A percentile compares a stretch with the other conserved stretches of the same genome.
These are phyloP conservation scores for Ormyrus rosae DNA, from an alignment of 2,888 invertebrate genomes.

Conservation along the genomic window DNA sequence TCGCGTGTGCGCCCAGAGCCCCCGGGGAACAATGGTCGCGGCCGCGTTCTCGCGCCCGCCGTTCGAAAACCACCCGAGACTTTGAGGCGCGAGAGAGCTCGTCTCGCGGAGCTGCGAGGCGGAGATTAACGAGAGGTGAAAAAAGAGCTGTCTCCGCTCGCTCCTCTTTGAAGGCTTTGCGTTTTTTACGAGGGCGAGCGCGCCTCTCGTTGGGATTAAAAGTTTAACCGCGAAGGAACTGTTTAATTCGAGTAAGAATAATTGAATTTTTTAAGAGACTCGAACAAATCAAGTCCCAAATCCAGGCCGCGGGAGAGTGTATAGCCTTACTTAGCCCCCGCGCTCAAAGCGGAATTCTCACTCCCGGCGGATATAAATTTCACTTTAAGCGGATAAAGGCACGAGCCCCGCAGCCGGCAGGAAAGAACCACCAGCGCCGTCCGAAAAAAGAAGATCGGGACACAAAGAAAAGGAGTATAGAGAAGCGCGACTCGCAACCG, in stretches of 20 bases:
- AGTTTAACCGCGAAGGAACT: too few species aligned
- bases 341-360: conserved; percentile 24
- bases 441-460: background rate
- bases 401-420: background rate
- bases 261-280: too few species aligned
- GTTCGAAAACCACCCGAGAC: conserved; percentile 13
- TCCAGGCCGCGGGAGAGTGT: too few species aligned
- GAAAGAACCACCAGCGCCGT: background rate
- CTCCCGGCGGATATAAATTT: conserved; percentile 33
- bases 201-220: too few species aligned
- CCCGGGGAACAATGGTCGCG: conserved; percentile 31
- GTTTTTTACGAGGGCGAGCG: too few species aligned
- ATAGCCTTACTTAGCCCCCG: too few species aligned
- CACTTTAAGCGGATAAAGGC: conserved; percentile 29
- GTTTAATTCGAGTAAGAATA: too few species aligned
- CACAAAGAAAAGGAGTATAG: background rate
- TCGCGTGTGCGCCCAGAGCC: background rate
- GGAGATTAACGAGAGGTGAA: too few species aligned
- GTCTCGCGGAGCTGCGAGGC: too few species aligned
- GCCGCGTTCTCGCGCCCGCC: conserved; percentile 37
- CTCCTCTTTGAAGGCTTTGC: too few species aligned
- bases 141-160: too few species aligned
- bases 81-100: background rate
- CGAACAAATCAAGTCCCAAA: too few species aligned
- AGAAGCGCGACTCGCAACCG: conserved; percentile 37